These are phyloP conservation scores for Papilio helenus DNA, from an alignment of 1,140 invertebrate genomes.

Conservation along the genomic window DNA sequence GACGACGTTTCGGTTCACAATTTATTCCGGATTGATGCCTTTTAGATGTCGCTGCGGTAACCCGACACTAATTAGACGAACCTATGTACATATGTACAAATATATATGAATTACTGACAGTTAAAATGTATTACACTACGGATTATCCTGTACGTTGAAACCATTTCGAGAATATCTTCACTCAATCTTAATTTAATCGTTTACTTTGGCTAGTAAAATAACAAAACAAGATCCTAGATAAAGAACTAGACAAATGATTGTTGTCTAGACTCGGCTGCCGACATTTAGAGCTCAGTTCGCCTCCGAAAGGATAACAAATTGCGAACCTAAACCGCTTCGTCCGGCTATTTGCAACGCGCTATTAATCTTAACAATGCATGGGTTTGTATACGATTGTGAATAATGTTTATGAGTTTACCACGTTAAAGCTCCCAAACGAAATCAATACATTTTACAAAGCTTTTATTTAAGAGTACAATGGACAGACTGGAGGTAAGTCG, in stretches of 20 bases:
- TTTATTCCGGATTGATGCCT: too few species aligned
- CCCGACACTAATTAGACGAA: too few species aligned
- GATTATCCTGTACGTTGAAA: not conserved
- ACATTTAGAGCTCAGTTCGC: constrained; percentile 9
- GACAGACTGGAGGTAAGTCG: too few species aligned
- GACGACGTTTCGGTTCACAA: too few species aligned
- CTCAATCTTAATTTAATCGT: constrained; percentile 18
- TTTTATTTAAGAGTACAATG: too few species aligned
- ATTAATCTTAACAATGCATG: constrained; percentile 21
- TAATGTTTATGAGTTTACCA: not conserved
- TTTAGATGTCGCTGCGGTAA: too few species aligned
- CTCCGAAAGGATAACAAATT: constrained; percentile 14
- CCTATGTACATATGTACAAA: too few species aligned
- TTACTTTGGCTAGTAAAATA: constrained; percentile 12
- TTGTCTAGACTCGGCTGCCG: not conserved
- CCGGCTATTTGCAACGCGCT: not conserved
- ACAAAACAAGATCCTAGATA: constrained; percentile 13
- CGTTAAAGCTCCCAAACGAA: not conserved
- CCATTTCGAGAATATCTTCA: not conserved
- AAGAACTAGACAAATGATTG: constrained; percentile 16
- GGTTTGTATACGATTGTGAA: not conserved
- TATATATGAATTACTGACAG: too few species aligned
- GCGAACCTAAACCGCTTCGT: constrained; percentile 3
- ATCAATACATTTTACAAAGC: too few species aligned
- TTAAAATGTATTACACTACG: too few species aligned